Percentiles rank a stretch among this genome's conserved stretches.
These are phyloP conservation scores for Stramonita haemastoma DNA, from an alignment of 2,888 invertebrate genomes.

Conservation along the genomic window DNA sequence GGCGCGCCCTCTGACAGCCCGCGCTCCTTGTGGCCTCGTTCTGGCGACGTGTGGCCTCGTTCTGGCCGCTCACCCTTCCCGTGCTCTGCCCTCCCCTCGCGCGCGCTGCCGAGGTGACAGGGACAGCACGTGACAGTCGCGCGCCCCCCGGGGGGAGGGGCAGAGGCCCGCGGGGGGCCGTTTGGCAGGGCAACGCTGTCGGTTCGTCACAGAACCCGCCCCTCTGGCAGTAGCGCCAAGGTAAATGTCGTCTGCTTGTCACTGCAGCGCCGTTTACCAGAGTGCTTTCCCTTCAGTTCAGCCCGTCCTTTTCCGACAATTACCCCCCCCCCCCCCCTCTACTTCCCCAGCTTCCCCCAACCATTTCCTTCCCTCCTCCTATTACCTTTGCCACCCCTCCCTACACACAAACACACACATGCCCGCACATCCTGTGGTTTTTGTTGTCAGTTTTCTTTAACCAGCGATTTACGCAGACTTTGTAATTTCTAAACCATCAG, in stretches of 20 bases:
- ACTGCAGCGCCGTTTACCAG: not conserved
- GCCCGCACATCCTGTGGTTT: too few relatives aligned
- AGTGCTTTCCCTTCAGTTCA: not conserved
- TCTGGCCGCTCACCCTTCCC: constrained; percentile 25
- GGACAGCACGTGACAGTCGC: constrained; percentile 30
- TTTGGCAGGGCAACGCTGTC: not conserved
- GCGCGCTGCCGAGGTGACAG: constrained; percentile 19
- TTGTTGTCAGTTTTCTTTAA: too few relatives aligned
- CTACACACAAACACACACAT: not conserved
- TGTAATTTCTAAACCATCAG: too few relatives aligned
- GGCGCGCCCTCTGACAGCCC: constrained; percentile 38
- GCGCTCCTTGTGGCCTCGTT: constrained; percentile 39
- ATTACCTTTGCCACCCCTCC: not conserved
- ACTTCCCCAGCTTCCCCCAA: not conserved
- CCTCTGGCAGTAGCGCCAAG: constrained; percentile 17
- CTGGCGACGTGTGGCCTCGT: constrained; percentile 36
- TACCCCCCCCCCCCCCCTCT: too few relatives aligned
- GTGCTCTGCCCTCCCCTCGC: constrained; percentile 13
- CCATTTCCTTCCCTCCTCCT: not conserved
- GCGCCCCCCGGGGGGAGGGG: constrained; percentile 17
- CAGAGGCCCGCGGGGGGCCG: constrained; percentile 9
- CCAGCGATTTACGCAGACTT: too few relatives aligned
- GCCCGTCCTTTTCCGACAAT: not conserved
- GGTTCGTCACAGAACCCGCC: constrained; percentile 1
- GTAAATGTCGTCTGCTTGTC: constrained; percentile 16